Evolutionary conservation across 2,113 vertebrate species (phyloP), one percentile per base, ranked within the genome.

Genomic region (Catharus fuscescens): DNA sequence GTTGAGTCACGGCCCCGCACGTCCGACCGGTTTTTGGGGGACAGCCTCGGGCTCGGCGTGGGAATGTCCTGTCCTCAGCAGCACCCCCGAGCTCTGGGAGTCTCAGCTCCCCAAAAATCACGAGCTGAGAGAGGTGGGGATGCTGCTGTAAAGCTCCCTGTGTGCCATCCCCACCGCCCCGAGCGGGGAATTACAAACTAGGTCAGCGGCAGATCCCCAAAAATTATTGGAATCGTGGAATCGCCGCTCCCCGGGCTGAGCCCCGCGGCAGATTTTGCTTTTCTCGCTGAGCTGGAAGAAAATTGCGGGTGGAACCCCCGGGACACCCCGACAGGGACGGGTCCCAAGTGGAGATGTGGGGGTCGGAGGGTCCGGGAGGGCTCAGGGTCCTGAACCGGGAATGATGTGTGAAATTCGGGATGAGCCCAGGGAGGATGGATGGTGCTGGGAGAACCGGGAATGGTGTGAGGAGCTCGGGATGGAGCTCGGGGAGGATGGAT

Each of bases 311-410:
- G 52, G 28, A 29, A 40, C 4, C 50, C 23, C 47, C 0, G 53
- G 9, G 28, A 45, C 1, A 5, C 57, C 87, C 17, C 45, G 1
- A 7, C 2, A 0, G 29, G 48, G 15, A 15, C 3, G 0, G 8
- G 12, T 42, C 48, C 50, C 23, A 2, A 0, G 1, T 0, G 15
- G 40, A 18, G 40, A 12, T 13, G 4, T 6, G 85, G 84, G 62
- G 14, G 18, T 5, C 1, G 5, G 31, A 34, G 18, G 34, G 56
- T 34, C 7, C 1, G 3, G 48, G n/a, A 45, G 38, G 31, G 12
- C 3, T 2, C 60, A 4, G 69, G 21, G 23, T 6, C 9, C 16
- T 0, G 36, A 38, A 38, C n/a, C n/a, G n/a, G n/a, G n/a, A n/a
- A n/a, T n/a, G 36, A 9, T 38, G 36, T 38, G 36, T 9, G 36